phyloP scores from a whole-genome alignment of 2,113 vertebrate genomes.

The Gallinago undulata region DNA sequence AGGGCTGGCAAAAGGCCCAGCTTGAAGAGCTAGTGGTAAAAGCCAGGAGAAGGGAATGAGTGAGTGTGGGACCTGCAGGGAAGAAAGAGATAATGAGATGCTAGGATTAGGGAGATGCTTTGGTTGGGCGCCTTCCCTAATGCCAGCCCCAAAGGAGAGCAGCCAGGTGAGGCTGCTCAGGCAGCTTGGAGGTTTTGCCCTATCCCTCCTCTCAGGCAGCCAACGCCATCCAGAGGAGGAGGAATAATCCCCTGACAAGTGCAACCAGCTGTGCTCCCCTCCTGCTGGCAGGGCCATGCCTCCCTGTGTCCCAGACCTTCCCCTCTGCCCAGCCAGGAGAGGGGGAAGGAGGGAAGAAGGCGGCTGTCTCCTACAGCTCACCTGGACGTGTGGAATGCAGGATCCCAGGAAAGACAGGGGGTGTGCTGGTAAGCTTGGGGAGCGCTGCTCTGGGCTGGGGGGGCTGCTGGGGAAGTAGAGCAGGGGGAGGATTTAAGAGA shows the following conservation, averaged over 20 bases:
- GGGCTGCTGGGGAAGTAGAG: background rate
- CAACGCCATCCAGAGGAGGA: background rate
- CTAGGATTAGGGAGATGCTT: too few species aligned
- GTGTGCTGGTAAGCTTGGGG: fast-evolving
- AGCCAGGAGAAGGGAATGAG: background rate
- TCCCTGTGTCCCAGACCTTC: fast-evolving
- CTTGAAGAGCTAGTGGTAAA: background rate
- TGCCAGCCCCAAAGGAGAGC: background rate
- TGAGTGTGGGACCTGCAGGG: too few species aligned
- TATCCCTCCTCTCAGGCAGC: background rate
- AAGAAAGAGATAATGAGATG: background rate
- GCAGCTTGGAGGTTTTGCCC: background rate
- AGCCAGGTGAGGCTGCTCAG: background rate
- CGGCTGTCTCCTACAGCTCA: background rate
- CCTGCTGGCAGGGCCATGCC: background rate
- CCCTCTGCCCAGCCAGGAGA: fast-evolving
- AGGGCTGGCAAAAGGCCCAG: background rate
- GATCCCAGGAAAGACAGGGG: background rate
- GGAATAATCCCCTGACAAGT: background rate
- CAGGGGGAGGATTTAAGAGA: background rate
- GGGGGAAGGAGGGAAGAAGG: too few species aligned
- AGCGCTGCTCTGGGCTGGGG: background rate
- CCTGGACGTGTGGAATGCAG: background rate
- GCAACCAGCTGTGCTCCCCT: background rate
- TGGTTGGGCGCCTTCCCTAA: background rate